Conservation (phyloP, 2,113 vertebrate genomes). For the Bucco capensis region DNA sequence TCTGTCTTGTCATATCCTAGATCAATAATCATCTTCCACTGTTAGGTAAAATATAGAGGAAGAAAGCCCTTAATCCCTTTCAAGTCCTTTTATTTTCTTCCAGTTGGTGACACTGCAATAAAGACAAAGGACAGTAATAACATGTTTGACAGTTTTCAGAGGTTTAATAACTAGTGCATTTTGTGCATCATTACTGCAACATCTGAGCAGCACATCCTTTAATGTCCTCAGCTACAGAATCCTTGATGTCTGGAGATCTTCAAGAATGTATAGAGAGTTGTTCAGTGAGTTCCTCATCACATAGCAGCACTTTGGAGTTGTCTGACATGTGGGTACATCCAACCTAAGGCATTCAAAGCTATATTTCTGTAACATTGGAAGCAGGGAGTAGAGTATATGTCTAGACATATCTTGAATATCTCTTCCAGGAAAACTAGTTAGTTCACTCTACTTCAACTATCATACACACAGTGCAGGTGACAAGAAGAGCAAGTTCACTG, state of each 20-base stretch:
- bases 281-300: background rate
- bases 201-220: background rate
- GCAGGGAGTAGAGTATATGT: background rate
- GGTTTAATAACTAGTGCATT: background rate
- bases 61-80: background rate
- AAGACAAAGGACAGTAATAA: background rate
- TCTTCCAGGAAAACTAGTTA: background rate
- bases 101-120: background rate
- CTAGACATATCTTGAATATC: background rate
- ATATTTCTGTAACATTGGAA: background rate
- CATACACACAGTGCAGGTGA: background rate
- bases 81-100: background rate
- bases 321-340: background rate
- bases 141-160: background rate
- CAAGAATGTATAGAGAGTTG: background rate
- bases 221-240: background rate
- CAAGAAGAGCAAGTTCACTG: background rate
- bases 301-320: background rate
- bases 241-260: background rate
- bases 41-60: background rate
- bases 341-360: background rate
- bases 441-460: background rate
- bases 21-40: background rate
- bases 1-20: background rate
- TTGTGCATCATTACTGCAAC: background rate